Evolutionary conservation across 2,888 invertebrate genomes (phyloP), one percentile per base, ranked within the genome.

Genomic region (Amphiduros pacificus): DNA sequence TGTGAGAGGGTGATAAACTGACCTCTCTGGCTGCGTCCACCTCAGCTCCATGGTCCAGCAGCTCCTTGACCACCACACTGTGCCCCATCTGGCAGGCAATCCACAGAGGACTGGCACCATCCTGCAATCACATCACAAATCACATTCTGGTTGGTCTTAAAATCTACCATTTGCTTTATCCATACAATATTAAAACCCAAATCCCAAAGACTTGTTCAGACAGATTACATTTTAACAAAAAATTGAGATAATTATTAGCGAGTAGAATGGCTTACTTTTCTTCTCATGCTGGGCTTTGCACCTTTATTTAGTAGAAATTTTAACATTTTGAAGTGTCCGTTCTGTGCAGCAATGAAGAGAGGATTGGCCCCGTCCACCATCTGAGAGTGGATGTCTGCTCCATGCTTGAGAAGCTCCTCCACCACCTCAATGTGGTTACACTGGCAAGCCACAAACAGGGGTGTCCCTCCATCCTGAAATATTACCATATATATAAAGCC

Each of bases 61-160:
- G 85, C 75, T 89, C 87, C 68, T 89, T 86, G 61, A 90, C 93
- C 52, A 91, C 90, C 77, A 88, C 88, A 79, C 90, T 88, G 85
- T 94, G 93, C 0, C 94, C 95, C 92, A 94, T 94, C 87, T 96
- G 96, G 68, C 93, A 89, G 41, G 94, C 91, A 75, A 96, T 95
- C 94, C 94, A 96, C 69, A 96, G 87, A 65, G 95, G 90, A 52
- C 92, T 91, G 24, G 85, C 82, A 52, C 83, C 80, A 70, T 85
- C 85, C 83, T 84, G 64, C 26, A 49, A 54, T n/a, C 4, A 31
- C 14, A 48, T 48, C 6, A 20, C n/a, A 48, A 48, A 20, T 48
- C n/a, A 24, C 22, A 11, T 36, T 36, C 14, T 36, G 36, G 17
- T 36, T 36, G 17, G 17, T 36, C 9, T 36, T 17, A 36, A 36